phyloP scores from a whole-genome alignment of 2,113 vertebrate species.

The Malurus cyaneus region DNA sequence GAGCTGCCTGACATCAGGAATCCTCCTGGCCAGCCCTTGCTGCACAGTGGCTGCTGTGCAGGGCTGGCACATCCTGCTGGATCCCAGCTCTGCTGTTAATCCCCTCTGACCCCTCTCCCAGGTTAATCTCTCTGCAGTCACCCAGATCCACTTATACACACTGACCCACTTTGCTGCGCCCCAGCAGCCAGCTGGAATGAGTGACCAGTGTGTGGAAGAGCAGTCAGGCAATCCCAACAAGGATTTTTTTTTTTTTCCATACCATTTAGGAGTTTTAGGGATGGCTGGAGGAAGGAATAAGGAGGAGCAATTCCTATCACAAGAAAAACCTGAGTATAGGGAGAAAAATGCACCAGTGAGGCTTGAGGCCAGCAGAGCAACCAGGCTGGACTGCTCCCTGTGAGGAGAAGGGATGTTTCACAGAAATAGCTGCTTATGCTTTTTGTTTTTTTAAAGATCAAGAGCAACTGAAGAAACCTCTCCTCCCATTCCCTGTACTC shows the following conservation, averaged over 20 bases:
- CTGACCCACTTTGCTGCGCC: conserved; percentile 13
- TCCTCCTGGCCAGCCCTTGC: neutral
- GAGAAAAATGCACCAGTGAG: neutral
- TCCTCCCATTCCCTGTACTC: conserved; percentile 39
- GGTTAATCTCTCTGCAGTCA: conserved; percentile 22
- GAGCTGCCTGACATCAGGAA: neutral
- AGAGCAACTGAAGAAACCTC: conserved; percentile 6
- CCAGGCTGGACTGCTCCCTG: neutral
- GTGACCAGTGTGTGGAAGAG: neutral
- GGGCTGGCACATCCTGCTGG: neutral
- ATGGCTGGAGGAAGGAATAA: conserved; percentile 16
- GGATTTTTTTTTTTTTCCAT: neutral
- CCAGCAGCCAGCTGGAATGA: neutral
- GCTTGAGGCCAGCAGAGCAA: neutral
- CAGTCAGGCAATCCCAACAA: neutral
- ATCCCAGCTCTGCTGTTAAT: neutral
- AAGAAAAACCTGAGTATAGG: neutral
- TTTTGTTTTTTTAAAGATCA: neutral
- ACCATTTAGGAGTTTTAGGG: conserved; percentile 3
- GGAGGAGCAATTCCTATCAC: conserved; percentile 18
- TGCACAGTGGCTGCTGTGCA: neutral
- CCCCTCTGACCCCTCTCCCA: neutral
- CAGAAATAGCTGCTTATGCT: neutral
- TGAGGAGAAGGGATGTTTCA: neutral
- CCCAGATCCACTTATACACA: neutral